A percentile compares a stretch with the other conserved stretches of the same genome.
phyloP scores from a whole-genome alignment of 2,797 vertebrate genomes.

The Falco cherrug region DNA sequence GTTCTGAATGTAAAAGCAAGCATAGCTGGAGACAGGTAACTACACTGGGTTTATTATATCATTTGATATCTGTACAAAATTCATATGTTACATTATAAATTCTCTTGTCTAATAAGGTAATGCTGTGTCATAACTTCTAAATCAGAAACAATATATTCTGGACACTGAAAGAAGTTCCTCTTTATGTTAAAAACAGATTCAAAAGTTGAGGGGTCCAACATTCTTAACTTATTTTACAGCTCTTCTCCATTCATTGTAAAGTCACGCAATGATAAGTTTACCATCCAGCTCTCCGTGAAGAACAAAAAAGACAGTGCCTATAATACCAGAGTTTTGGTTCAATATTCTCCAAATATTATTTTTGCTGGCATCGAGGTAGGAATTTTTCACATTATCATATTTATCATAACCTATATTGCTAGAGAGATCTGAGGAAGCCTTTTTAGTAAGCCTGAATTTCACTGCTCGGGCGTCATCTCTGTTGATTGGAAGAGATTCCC shows the following conservation, averaged over 20 bases:
- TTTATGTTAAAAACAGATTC: background rate
- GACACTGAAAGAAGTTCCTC: background rate
- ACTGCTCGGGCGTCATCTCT: background rate
- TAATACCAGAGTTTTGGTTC: slow-evolving; percentile 88
- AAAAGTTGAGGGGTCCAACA: background rate
- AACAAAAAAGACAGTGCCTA: slow-evolving; percentile 94
- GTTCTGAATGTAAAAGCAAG: slow-evolving; percentile 80
- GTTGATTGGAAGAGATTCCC: background rate
- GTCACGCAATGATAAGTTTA: slow-evolving; percentile 84
- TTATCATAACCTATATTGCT: background rate
- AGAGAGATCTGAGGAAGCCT: background rate
- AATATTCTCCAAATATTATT: slow-evolving; percentile 91
- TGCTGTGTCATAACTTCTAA: background rate
- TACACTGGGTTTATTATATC: background rate
- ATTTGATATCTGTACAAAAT: background rate
- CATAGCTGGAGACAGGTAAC: slow-evolving; percentile 77
- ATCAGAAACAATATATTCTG: background rate
- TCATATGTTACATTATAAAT: background rate
- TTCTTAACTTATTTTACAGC: slow-evolving; percentile 55
- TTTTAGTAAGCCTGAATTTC: background rate
- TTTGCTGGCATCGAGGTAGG: slow-evolving; percentile 91
- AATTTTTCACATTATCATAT: background rate
- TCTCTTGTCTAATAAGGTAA: background rate
- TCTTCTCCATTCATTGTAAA: slow-evolving; percentile 80
- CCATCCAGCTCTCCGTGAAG: slow-evolving; percentile 79